Evolutionary conservation across 2,797 vertebrate genomes (phyloP).

Genomic region (Oryzias dopingdopingensis): DNA sequence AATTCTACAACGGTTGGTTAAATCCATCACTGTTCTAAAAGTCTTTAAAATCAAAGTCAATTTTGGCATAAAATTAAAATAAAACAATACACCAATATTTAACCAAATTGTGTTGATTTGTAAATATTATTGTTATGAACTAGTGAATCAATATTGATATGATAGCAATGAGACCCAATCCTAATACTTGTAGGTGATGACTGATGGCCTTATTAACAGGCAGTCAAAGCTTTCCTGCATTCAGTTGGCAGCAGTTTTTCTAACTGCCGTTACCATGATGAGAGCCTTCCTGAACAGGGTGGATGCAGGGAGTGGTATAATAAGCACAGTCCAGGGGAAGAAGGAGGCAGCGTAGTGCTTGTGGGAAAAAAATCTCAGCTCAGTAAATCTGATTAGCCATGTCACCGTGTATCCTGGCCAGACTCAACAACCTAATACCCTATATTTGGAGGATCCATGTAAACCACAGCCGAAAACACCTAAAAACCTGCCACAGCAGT

Average conservation of each 20-base stretch:
- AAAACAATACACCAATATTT: too few relatives aligned
- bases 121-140: too few relatives aligned
- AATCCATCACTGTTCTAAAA: too few relatives aligned
- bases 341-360: not conserved
- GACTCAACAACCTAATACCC: slow-evolving; percentile 50
- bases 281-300: slow-evolving; percentile 4
- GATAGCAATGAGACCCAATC: too few relatives aligned
- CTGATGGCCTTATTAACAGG: too few relatives aligned
- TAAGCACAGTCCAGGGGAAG: not conserved
- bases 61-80: too few relatives aligned
- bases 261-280: not conserved
- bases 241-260: not conserved
- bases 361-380: slow-evolving; percentile 32
- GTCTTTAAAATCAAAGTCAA: too few relatives aligned
- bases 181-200: too few relatives aligned
- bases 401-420: slow-evolving; percentile 33
- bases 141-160: too few relatives aligned
- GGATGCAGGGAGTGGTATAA: slow-evolving; percentile 23
- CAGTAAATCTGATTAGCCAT: slow-evolving; percentile 54
- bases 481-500: not conserved
- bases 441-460: slow-evolving; percentile 38
- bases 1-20: too few relatives aligned
- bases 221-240: too few relatives aligned
- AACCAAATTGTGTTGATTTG: too few relatives aligned
- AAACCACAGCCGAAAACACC: not conserved